phyloP scores from a whole-genome alignment of 2,113 vertebrate species.

The Leptodactylus fuscus region DNA sequence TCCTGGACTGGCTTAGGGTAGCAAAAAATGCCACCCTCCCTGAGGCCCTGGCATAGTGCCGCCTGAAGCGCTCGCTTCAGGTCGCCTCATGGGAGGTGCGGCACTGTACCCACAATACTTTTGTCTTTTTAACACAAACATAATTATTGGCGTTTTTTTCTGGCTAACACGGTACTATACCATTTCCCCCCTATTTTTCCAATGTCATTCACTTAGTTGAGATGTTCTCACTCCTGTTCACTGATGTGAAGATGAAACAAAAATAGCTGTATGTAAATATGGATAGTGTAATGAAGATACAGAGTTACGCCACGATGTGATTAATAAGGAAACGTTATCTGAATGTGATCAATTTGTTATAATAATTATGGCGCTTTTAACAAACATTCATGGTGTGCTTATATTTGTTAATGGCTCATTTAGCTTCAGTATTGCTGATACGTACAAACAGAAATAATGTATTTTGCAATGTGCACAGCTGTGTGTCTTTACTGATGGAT shows the following conservation, averaged over 20 bases:
- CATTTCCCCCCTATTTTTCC: too few relatives aligned
- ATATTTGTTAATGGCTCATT: conserved; percentile 50
- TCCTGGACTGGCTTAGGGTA: too few relatives aligned
- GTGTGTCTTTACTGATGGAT: conserved; percentile 42
- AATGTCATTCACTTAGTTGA: background rate
- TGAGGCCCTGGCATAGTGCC: too few relatives aligned
- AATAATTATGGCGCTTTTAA: conserved; percentile 12
- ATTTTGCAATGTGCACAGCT: conserved; percentile 43
- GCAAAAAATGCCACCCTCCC: too few relatives aligned
- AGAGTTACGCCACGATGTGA: background rate
- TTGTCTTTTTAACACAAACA: too few relatives aligned
- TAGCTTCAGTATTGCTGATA: conserved; percentile 6
- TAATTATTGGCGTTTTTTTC: too few relatives aligned
- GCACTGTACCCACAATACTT: too few relatives aligned
- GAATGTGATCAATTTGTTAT: conserved; percentile 28
- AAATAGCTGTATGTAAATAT: background rate
- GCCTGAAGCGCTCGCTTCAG: too few relatives aligned
- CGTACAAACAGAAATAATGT: conserved; percentile 17
- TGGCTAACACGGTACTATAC: too few relatives aligned
- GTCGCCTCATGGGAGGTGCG: too few relatives aligned
- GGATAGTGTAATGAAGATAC: background rate
- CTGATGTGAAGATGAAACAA: background rate
- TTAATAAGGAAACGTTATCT: background rate
- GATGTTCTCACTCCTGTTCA: background rate
- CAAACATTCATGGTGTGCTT: background rate